Evolutionary conservation across 2,113 vertebrate species (phyloP).

Genomic region (Stegastes partitus): DNA sequence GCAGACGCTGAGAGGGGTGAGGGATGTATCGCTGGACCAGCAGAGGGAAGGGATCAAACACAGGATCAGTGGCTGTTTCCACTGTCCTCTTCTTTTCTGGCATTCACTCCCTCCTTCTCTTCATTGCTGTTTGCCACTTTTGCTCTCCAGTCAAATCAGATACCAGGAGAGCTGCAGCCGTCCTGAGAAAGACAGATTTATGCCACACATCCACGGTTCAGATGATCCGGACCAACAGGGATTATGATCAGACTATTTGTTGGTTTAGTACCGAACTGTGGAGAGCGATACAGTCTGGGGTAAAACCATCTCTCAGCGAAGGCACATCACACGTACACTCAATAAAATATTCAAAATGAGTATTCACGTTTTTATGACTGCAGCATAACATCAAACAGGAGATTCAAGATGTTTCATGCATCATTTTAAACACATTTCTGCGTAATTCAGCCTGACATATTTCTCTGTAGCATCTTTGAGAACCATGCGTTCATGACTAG

Average conservation of each 20-base stretch:
- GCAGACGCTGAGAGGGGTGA: neutral
- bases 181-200: conserved; percentile 8
- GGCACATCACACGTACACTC: neutral
- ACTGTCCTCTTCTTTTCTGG: conserved; percentile 27
- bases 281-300: neutral
- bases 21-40: conserved; percentile 15
- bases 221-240: neutral
- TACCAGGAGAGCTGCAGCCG: neutral
- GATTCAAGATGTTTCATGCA: neutral
- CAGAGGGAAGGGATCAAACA: conserved; percentile 40
- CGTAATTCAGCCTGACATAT: neutral
- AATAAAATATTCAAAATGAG: conserved; percentile 17
- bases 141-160: conserved; percentile 49
- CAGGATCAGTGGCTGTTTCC: conserved; percentile 56
- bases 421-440: neutral
- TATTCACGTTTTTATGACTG: conserved; percentile 5
- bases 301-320: neutral
- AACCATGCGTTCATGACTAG: neutral
- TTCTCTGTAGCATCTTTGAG: neutral
- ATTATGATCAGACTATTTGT: neutral
- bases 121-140: conserved; percentile 4
- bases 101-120: conserved; percentile 7
- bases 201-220: neutral
- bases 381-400: conserved; percentile 1
- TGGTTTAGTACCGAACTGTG: conserved; percentile 1